Evolutionary conservation across 64 coral and sea anemone species (phyloP), one percentile per base, ranked within the genome.

Genomic region (Porites australiensis): DNA sequence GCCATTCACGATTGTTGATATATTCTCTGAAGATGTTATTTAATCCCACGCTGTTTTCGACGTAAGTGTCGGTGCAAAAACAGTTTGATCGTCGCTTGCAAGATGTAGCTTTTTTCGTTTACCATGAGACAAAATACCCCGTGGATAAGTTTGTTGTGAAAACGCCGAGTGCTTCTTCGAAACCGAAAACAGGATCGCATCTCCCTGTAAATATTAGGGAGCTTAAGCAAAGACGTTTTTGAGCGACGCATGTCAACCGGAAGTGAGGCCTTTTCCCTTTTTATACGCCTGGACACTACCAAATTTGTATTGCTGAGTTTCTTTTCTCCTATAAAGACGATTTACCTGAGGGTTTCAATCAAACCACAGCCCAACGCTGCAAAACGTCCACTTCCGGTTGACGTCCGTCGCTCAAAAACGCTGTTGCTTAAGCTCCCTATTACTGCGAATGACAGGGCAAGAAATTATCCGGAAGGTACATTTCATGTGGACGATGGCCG

Each of bases 401-500:
- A n/a, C n/a, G n/a, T n/a, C n/a, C n/a, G n/a, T n/a, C n/a, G n/a
- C n/a, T n/a, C n/a, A n/a, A n/a, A n/a, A n/a, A n/a, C n/a, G n/a
- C n/a, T n/a, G n/a, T n/a, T n/a, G n/a, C n/a, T n/a, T n/a, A n/a
- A n/a, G n/a, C n/a, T n/a, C n/a, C n/a, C n/a, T n/a, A n/a, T n/a
- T n/a, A n/a, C n/a, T n/a, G n/a, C 66, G 1, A 70, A 67, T 23
- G 58, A 77, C 15, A 45, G 88, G 23, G 88, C 88, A 66, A 45
- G 55, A 79, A 88, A 88, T 4, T 49, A 88, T 16, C 2, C 54
- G 1, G 20, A 13, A 44, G 73, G 58, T 44, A 89, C 22, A 1
- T 89, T 73, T 74, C 69, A 64, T 89, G 72, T 89, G 14, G 87
- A 89, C 3, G 50, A 89, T 79, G 75, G 66, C 27, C 66, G 21